Percentiles rank a stretch among this genome's conserved stretches.
These are phyloP conservation scores for Gulo gulo DNA, from an alignment of 2,113 vertebrate genomes.

Conservation along the genomic window DNA sequence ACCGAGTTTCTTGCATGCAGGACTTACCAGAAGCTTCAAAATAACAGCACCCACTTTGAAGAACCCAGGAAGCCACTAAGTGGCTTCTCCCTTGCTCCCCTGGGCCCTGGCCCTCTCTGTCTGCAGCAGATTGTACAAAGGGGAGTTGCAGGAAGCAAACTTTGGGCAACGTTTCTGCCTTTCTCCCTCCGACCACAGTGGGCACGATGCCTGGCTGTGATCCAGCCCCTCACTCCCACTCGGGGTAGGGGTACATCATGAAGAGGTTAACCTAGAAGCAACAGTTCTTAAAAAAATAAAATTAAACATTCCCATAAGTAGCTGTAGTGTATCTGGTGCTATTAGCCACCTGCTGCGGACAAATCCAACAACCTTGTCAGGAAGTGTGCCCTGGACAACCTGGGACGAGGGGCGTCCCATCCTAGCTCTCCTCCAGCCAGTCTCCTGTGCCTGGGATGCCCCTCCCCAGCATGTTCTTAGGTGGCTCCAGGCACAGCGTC, in stretches of 20 bases:
- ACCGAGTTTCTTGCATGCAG: not conserved
- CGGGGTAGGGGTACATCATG: fast-evolving
- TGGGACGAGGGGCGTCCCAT: fast-evolving
- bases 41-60: not conserved
- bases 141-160: not conserved
- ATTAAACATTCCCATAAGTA: not conserved
- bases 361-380: too few species aligned
- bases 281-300: not conserved
- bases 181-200: fast-evolving
- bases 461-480: fast-evolving
- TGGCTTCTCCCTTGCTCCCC: not conserved
- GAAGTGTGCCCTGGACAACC: not conserved
- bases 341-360: not conserved
- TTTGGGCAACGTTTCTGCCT: not conserved
- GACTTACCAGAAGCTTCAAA: not conserved
- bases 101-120: not conserved
- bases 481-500: not conserved
- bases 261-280: not conserved
- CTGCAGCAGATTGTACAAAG: not conserved
- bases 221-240: not conserved
- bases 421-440: not conserved
- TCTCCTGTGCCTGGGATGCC: fast-evolving
- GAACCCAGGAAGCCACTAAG: not conserved
- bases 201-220: not conserved
- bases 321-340: not conserved